phyloP scores from a whole-genome alignment of 2,797 vertebrate species.

The Ctenopoma kingsleyae region DNA sequence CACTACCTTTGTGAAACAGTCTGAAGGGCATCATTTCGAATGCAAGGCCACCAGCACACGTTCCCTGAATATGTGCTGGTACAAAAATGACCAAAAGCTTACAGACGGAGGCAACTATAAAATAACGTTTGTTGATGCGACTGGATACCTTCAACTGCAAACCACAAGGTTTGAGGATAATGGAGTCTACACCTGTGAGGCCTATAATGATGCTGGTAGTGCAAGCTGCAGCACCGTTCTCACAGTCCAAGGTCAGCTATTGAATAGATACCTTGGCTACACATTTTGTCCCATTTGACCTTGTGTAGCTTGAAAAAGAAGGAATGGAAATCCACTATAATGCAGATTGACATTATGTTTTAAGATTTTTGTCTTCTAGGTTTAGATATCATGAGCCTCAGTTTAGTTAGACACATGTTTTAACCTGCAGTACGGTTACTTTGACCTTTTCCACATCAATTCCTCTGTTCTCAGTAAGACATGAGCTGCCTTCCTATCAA shows the following conservation, averaged over 20 bases:
- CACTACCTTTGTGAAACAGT: constrained; percentile 89
- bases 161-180: constrained; percentile 86
- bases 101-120: constrained; percentile 87
- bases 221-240: constrained; percentile 92
- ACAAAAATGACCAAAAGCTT: constrained; percentile 92
- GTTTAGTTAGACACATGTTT: no score
- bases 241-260: constrained; percentile 93
- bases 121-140: constrained; percentile 87
- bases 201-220: constrained; percentile 91
- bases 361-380: background rate
- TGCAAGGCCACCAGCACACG: constrained; percentile 89
- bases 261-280: background rate
- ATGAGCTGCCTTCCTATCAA: background rate
- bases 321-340: constrained; percentile 21
- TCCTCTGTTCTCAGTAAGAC: background rate
- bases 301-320: constrained; percentile 47
- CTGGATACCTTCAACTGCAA: constrained; percentile 90
- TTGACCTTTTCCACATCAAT: background rate
- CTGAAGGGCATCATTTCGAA: constrained; percentile 89
- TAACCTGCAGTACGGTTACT: no score
- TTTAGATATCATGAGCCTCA: constrained; percentile 38
- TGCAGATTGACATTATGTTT: constrained; percentile 2
- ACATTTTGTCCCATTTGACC: background rate
- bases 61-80: constrained; percentile 91
- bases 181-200: constrained; percentile 95